Evolutionary conservation across 1,140 invertebrate species (phyloP), one percentile per base, ranked within the genome.

Genomic region (Littorina saxatilis): DNA sequence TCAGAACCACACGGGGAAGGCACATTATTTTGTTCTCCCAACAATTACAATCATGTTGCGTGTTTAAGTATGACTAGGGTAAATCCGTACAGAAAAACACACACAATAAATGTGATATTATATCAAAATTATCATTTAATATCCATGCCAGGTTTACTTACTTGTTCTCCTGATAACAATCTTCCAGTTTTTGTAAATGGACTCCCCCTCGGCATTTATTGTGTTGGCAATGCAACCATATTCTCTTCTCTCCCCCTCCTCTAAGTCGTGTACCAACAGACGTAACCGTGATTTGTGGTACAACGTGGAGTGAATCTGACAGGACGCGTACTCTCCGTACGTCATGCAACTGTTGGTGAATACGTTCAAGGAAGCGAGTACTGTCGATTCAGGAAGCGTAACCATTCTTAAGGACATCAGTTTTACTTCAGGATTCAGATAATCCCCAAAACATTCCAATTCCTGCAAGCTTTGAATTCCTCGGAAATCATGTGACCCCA

Each of bases 371-470:
- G 39, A 43, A 66, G 76, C 76, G 35, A 78, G 17, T 20, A 66
- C 40, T 0, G 58, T 27, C 35, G 37, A 40, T 4, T 78, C 58
- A 9, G 76, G 35, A 4, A 43, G n/a, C 27, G 40, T 61, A 27
- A 32, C 39, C 35, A 78, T 23, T 35, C 39, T 78, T 5, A 78
- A 43, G 2, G 76, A 78, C 1, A 78, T 43, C 17, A 78, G 37
- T 63, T 78, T 78, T 23, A 63, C 55, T 35, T 78, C 76, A 9
- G 55, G 0, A 32, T 61, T 63, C 37, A 78, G 43, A 29, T 78
- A 35, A 9, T 11, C 76, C 11, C 76, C 76, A 43, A 7, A 78
- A n/a, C 76, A 78, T 78, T 78, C 76, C 76, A 78, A 35, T 61
- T 78, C 76, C 58, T 78, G 76, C 32, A 78, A 27, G 58, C 32